Evolutionary conservation across 2,888 invertebrate genomes (phyloP).

Genomic region (Boloria selene): DNA sequence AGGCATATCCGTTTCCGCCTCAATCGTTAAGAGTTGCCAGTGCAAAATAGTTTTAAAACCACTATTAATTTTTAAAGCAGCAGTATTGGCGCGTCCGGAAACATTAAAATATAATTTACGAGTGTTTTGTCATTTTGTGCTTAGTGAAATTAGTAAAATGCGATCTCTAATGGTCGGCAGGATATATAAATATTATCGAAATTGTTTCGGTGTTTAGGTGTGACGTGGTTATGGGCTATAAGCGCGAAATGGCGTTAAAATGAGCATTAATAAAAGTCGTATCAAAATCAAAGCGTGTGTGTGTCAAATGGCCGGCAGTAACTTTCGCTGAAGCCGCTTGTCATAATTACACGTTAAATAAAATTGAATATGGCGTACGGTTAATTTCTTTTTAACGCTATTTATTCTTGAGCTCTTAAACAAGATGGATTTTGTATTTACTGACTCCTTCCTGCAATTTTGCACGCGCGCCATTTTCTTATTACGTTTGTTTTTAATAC

Average conservation of each 20-base stretch:
- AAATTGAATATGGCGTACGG: conserved; percentile 28
- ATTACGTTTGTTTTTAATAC: no score
- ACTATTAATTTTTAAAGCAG: conserved; percentile 77
- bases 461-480: no score
- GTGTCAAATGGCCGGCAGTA: conserved; percentile 22
- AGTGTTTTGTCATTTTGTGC: conserved; percentile 60
- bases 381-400: conserved; percentile 16
- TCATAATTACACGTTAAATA: conserved; percentile 29
- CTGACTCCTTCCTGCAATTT: neutral
- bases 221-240: conserved; percentile 55
- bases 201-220: conserved; percentile 62
- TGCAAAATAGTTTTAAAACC: conserved; percentile 78
- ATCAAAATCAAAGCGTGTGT: conserved; percentile 43
- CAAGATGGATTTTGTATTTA: neutral
- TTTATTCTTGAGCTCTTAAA: conserved; percentile 1
- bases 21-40: conserved; percentile 63
- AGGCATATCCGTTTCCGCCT: conserved; percentile 73
- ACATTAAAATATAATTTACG: conserved; percentile 79
- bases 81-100: conserved; percentile 75
- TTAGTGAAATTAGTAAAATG: conserved; percentile 76
- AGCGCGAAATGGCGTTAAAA: conserved; percentile 57
- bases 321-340: conserved; percentile 22
- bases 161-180: conserved; percentile 64
- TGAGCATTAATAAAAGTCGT: conserved; percentile 46
- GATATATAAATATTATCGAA: conserved; percentile 74